A percentile compares a stretch with the other conserved stretches of the same genome.
These are phyloP conservation scores for Tenualosa ilisha DNA, from an alignment of 2,797 vertebrate genomes.

Conservation along the genomic window DNA sequence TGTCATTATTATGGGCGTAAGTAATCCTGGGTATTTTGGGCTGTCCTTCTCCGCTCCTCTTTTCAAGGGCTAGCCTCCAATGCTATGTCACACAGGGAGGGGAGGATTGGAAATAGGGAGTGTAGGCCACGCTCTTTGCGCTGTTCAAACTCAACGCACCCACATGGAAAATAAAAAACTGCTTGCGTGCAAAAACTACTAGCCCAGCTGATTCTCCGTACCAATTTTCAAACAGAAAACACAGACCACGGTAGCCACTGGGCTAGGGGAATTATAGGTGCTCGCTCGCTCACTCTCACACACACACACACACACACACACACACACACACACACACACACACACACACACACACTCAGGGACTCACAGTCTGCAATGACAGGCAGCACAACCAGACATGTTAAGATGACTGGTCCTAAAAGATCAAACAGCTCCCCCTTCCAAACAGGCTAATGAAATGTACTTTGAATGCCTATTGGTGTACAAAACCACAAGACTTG, in stretches of 20 bases:
- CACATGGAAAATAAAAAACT: constrained; percentile 1
- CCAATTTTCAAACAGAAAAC: neutral
- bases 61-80: neutral
- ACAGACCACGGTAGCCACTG: neutral
- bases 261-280: neutral
- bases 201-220: neutral
- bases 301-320: constrained; percentile 5
- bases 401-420: neutral
- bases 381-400: constrained; percentile 17
- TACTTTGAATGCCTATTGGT: constrained; percentile 31
- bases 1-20: constrained; percentile 46
- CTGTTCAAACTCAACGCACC: neutral
- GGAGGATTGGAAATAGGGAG: neutral
- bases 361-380: constrained; percentile 11
- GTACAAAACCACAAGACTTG: neutral
- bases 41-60: neutral
- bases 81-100: neutral
- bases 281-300: neutral
- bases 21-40: constrained; percentile 18
- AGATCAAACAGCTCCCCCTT: neutral
- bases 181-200: neutral
- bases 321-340: neutral
- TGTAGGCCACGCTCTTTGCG: neutral
- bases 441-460: constrained; percentile 14
- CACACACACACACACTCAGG: neutral